Base-by-base conservation (phyloP, 1,140 invertebrate species). In the Asbolus verrucosus region DNA sequence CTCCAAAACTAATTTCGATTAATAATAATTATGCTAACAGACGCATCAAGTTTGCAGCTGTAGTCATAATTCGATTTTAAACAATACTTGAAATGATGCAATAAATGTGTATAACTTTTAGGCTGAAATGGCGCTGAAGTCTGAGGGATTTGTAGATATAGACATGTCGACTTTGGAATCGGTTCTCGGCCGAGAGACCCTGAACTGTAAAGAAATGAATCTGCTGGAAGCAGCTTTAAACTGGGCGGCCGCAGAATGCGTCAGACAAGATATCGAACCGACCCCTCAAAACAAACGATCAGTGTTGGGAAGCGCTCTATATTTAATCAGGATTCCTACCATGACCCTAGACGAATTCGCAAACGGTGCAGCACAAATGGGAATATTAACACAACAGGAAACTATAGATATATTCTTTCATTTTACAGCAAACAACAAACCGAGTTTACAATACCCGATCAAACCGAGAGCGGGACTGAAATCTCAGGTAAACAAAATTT, bases 91-190 rank as follows among this genome's bases (percentile, higher is more conserved):
- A n/a, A n/a, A n/a, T n/a, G n/a, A n/a, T n/a, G n/a, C n/a, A n/a
- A n/a, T n/a, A n/a, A n/a, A n/a, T n/a, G n/a, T n/a, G n/a, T n/a
- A n/a, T n/a, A n/a, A n/a, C n/a, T 85, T 86, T 65, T 86, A 95
- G 92, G 94, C 94, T 78, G 94, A 96, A 86, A 93, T 96, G 90
- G 94, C 94, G 54, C 86, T 96, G 72, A 91, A 91, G 76, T 95
- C 94, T n/a, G 94, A 96, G 79, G 94, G 94, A 69, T 96, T 96
- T 85, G 89, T 93, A 68, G 94, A 96, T 79, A 95, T 97, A 78
- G 94, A 96, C 82, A 89, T 92, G 74, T 90, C 92, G 65, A 96
- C 94, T 0, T 85, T 97, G 62, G 91, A 94, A 80, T 93, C 91
- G 30, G 94, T 96, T 73, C 84, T 97, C 69, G 90, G 89, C 43